Evolutionary conservation across 2,797 vertebrate genomes (phyloP).

Genomic region (Danio jaintianensis): DNA sequence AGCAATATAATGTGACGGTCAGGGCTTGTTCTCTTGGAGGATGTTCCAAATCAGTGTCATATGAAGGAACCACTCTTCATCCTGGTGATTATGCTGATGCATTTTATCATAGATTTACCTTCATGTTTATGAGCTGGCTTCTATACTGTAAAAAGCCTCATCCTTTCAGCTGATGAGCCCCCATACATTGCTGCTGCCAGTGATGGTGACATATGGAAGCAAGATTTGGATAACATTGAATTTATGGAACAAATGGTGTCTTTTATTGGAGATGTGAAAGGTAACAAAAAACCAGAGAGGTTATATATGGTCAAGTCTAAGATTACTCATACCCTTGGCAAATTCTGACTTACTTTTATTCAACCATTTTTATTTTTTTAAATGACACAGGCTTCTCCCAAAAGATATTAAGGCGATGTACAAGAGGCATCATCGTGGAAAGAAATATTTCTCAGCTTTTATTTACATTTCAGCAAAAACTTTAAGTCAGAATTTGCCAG

Average conservation of each 20-base stretch:
- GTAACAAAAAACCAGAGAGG: slow-evolving; percentile 64
- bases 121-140: not conserved
- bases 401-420: too few relatives aligned
- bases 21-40: slow-evolving; percentile 76
- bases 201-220: slow-evolving; percentile 76
- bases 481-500: too few relatives aligned
- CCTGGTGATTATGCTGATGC: slow-evolving; percentile 67
- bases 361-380: too few relatives aligned
- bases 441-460: too few relatives aligned
- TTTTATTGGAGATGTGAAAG: slow-evolving; percentile 71
- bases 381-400: too few relatives aligned
- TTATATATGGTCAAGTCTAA: too few relatives aligned
- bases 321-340: too few relatives aligned
- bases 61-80: slow-evolving; percentile 74
- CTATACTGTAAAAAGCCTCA: not conserved
- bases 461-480: too few relatives aligned
- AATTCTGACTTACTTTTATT: too few relatives aligned
- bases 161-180: slow-evolving; percentile 67
- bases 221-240: slow-evolving; percentile 71
- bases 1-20: slow-evolving; percentile 68
- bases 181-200: slow-evolving; percentile 73
- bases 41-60: slow-evolving; percentile 69
- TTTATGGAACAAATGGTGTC: slow-evolving; percentile 68
- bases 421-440: too few relatives aligned
- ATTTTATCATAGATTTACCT: not conserved